Percentiles rank a stretch among this genome's conserved stretches.
Evolutionary conservation across 2,888 invertebrate genomes (phyloP).

Genomic region (Leptinotarsa peninsularis): DNA sequence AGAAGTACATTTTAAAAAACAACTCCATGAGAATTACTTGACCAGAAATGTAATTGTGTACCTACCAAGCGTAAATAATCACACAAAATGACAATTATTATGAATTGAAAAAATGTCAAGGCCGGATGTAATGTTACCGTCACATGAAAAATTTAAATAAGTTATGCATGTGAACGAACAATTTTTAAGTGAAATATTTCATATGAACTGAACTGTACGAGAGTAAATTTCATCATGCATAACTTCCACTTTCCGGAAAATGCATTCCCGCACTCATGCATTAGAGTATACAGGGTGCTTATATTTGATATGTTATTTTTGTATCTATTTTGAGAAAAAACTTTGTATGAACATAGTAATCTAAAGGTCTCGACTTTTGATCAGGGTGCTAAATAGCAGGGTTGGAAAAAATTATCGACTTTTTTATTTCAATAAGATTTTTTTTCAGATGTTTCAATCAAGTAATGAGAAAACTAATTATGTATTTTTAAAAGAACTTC

Average conservation of each 20-base stretch:
- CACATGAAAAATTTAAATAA: conserved; percentile 3
- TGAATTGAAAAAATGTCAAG: conserved; percentile 16
- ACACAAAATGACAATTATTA: conserved; percentile 4
- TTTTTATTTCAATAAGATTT: no score
- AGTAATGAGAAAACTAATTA: no score
- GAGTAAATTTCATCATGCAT: not conserved
- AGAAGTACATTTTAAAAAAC: not conserved
- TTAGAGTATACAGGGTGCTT: no score
- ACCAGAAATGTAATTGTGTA: not conserved
- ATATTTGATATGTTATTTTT: no score
- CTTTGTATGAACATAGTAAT: no score
- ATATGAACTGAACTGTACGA: not conserved
- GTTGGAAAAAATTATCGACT: no score
- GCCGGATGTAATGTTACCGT: not conserved
- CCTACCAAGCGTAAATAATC: conserved; percentile 6
- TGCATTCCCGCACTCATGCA: not conserved
- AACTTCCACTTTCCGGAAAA: not conserved
- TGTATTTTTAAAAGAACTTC: no score
- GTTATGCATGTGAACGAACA: not conserved
- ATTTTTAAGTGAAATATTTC: not conserved
- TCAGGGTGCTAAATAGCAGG: no score
- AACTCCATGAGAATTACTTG: not conserved
- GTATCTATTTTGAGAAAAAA: no score
- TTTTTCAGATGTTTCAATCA: no score
- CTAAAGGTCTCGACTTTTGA: no score